phyloP scores from a whole-genome alignment of 2,797 vertebrate genomes.

The Adelosebastes latens region DNA sequence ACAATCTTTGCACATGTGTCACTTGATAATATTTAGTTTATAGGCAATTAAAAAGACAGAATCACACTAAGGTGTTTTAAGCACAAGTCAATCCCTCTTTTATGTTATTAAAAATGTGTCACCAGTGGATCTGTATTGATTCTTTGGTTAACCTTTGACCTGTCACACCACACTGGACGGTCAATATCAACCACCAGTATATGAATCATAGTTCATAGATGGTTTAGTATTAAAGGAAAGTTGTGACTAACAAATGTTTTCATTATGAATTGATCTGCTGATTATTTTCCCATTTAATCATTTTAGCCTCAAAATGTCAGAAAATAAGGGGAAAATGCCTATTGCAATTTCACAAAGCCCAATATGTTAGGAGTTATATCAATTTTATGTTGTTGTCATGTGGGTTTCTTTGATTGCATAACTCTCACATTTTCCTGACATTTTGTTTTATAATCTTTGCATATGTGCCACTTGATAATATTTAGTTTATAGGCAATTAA shows the following conservation, averaged over 20 bases:
- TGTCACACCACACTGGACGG: conserved; percentile 17
- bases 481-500: neutral
- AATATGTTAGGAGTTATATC: neutral
- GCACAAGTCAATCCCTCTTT: neutral
- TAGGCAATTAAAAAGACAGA: too few relatives aligned
- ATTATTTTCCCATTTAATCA: neutral
- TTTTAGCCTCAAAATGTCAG: neutral
- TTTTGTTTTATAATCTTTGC: too few relatives aligned
- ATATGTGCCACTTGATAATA: neutral
- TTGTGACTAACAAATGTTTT: neutral
- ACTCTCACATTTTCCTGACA: neutral
- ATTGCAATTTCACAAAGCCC: neutral
- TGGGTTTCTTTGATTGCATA: neutral
- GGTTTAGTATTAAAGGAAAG: neutral
- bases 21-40: neutral
- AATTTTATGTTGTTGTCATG: neutral
- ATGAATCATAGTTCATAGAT: neutral
- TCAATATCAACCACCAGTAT: conserved; percentile 13
- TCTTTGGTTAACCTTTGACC: conserved; percentile 61
- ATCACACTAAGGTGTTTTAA: neutral
- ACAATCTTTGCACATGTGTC: too few relatives aligned
- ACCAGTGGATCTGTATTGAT: conserved; percentile 26
- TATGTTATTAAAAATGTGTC: neutral
- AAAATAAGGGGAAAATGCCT: neutral
- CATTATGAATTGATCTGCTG: neutral